Conservation (phyloP, 2,113 vertebrate genomes). For the Leptodactylus fuscus region DNA sequence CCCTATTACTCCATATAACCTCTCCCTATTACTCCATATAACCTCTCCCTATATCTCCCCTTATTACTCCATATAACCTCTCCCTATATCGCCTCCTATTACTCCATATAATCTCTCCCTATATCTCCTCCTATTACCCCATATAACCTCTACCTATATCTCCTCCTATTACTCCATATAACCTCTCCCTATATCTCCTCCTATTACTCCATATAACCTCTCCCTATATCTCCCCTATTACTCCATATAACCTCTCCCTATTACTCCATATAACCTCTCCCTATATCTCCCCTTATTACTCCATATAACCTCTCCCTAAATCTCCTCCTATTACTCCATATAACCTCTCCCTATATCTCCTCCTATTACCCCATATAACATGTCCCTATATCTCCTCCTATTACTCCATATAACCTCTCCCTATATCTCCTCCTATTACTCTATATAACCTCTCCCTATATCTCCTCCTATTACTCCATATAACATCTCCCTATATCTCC, state of each 20-base stretch:
- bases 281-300: not conserved
- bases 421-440: not conserved
- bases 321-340: not conserved
- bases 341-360: not conserved
- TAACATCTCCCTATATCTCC: too few relatives aligned
- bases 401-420: not conserved
- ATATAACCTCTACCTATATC: not conserved
- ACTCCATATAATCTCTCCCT: not conserved
- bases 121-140: not conserved
- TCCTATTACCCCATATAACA: not conserved
- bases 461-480: too few relatives aligned
- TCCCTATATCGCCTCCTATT: not conserved
- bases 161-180: slow-evolving; percentile 2
- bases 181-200: not conserved
- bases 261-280: not conserved
- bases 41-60: not conserved
- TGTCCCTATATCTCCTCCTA: not conserved
- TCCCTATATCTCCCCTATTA: slow-evolving; percentile 4
- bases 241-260: not conserved
- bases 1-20: too few relatives aligned
- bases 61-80: not conserved
- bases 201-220: not conserved
- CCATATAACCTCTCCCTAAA: not conserved
- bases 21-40: slow-evolving; percentile 1
- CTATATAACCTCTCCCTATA: too few relatives aligned